These are phyloP conservation scores for Autographa gamma DNA, from an alignment of 2,888 invertebrate species.

Conservation along the genomic window DNA sequence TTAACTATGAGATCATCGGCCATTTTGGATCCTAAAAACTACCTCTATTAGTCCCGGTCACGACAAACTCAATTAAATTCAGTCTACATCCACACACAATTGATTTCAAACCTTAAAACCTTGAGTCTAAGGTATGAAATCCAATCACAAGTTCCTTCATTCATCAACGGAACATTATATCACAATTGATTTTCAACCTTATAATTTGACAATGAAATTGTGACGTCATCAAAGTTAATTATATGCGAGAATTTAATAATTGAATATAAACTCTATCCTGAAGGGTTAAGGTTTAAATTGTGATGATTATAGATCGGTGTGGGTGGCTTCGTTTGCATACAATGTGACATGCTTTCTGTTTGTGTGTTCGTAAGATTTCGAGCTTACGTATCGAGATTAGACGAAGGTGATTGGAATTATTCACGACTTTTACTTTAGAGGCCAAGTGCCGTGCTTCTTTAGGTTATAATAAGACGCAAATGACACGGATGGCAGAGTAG, in stretches of 20 bases:
- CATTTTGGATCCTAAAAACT: conserved; percentile 32
- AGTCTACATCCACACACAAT: background rate
- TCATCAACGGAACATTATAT: conserved; percentile 14
- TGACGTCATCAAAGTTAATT: conserved; percentile 38
- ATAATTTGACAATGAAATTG: conserved; percentile 28
- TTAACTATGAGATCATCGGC: conserved; percentile 2
- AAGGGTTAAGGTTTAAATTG: conserved; percentile 9
- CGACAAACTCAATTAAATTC: conserved; percentile 34
- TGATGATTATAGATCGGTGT: conserved; percentile 22
- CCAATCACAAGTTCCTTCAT: conserved; percentile 8
- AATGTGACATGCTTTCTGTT: conserved; percentile 51
- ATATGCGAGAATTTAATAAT: background rate
- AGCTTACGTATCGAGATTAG: conserved; percentile 13
- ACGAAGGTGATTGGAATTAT: conserved; percentile 16
- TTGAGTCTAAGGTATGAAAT: background rate
- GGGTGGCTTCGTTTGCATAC: conserved; percentile 62
- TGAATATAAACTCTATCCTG: background rate
- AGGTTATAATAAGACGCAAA: background rate
- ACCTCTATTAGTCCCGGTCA: conserved; percentile 40
- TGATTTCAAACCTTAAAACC: conserved; percentile 4
- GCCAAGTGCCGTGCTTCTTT: conserved; percentile 1
- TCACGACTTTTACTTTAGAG: background rate
- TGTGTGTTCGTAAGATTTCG: conserved; percentile 9
- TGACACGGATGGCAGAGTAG: background rate
- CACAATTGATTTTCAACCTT: conserved; percentile 18